Base-by-base conservation (phyloP, 2,797 vertebrate genomes). In the Podargus strigoides region DNA sequence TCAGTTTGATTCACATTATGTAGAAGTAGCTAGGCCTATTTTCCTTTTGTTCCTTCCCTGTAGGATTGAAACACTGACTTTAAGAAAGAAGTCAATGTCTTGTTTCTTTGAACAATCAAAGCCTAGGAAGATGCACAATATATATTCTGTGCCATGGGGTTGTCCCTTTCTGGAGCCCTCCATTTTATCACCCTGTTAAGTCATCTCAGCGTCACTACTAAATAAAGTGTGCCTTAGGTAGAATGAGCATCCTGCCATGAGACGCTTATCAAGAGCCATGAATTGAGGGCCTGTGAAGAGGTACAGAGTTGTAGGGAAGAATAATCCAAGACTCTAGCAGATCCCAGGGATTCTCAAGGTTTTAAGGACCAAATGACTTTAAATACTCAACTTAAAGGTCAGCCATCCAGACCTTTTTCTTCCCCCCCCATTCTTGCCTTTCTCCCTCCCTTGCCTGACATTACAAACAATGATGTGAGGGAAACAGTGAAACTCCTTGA, bases 401-500 rank as follows among this genome's bases (percentile, higher is more conserved):
- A 47, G 16, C 7, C 32, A 49, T 21, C 8, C 53, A 78, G 24
- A 7, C 8, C 14, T 62, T 91, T 89, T 58, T 60, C 30, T 22
- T 85, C n/a, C 41, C 18, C 41, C 18, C 7, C 4, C 3, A 3
- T 59, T 84, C 34, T 91, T 90, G 22, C 36, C 23, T 85, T 32
- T 9, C 7, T 62, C 47, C 8, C 10, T 60, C 36, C 70, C 69
- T 49, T n/a, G n/a, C n/a, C n/a, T n/a, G n/a, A 34, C 19, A 7
- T 5, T 62, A 72, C 13, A 37, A 79, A 77, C 46, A 93, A 77
- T 59, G 53, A 89, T 75, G 62, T 69, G 75, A 85, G 19, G 82
- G 60, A 95, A 97, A 94, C 6, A 68, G 66, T 86, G 80, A 93
- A 93, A 93, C 42, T 80, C 49, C 64, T 85, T 79, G 55, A 95